Base-by-base conservation (phyloP, 2,797 vertebrate species). In the Amblyraja radiata region DNA sequence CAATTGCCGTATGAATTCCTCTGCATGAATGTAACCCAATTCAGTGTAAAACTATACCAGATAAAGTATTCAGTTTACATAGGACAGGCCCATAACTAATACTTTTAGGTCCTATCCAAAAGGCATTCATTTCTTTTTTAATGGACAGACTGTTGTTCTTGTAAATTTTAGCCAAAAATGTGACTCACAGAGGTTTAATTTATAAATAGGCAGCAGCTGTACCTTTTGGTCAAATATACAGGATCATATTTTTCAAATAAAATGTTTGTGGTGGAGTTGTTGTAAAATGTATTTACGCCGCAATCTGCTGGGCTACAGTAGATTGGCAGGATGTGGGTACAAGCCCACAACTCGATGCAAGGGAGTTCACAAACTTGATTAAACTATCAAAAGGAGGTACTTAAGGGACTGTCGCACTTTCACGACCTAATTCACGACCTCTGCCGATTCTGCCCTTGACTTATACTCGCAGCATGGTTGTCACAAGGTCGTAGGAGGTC, bases 241-340 rank as follows among this genome's bases (percentile, higher is more conserved):
- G 77, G 77, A 79, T 79, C 77, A 79, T 79, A 79, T 79, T 79
- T 79, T 39, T 86, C 63, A 86, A 86, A 58, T 86, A 63, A 61
- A 86, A 86, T 86, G 8, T 63, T 86, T 61, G 14, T 79, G 78
- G 32, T 79, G 32, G 32, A 39, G 78, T 16, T 36, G 14, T 39
- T 79, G 78, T 79, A 39, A 79, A 79, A 79, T 79, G 32, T 39
- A 39, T 39, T 79, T 79, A 39, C 63, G 83, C 54, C 86, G 8
- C 54, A 61, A 58, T 58, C 83, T 28, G 54, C 58, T 86, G 54
- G 58, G 83, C 23, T 86, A 61, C 4, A 58, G 23, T 28, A 86
- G 54, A 28, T 58, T 86, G 46, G 10, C 58, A 86, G 83, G 83
- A 86, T 86, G 83, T 86, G 83, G 78, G 83, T 86, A 25, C n/a